phyloP scores from a whole-genome alignment of 2,888 invertebrate genomes.

The Noctua pronuba region DNA sequence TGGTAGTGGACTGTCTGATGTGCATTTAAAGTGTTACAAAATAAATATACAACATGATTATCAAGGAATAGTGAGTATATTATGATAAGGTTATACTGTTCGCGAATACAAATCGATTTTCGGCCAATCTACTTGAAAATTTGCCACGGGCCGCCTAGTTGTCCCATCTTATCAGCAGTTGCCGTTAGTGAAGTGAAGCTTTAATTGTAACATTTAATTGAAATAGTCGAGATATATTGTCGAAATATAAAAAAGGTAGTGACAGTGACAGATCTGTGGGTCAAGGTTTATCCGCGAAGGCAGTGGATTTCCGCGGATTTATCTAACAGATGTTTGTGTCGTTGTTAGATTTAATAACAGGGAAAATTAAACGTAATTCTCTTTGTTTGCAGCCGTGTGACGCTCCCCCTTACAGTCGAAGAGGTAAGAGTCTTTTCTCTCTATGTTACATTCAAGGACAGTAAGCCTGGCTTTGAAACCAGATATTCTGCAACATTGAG shows the following conservation, averaged over 20 bases:
- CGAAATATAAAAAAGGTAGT: constrained; percentile 63
- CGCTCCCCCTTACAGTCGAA: constrained; percentile 98
- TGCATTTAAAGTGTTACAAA: constrained; percentile 86
- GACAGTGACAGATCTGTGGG: constrained; percentile 84
- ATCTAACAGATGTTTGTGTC: constrained; percentile 74
- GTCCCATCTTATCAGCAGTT: constrained; percentile 75
- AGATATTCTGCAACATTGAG: constrained; percentile 22
- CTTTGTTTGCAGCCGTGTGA: constrained; percentile 96
- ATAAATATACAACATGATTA: constrained; percentile 91
- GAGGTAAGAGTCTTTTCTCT: constrained; percentile 93
- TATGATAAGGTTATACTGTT: constrained; percentile 82
- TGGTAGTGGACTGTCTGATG: constrained; percentile 90
- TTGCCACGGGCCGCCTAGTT: constrained; percentile 71
- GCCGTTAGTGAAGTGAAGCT: constrained; percentile 55
- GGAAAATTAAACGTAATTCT: constrained; percentile 59
- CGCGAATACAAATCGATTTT: constrained; percentile 88
- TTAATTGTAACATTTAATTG: constrained; percentile 50
- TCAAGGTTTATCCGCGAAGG: constrained; percentile 77
- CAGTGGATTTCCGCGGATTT: constrained; percentile 64
- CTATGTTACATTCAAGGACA: constrained; percentile 62
- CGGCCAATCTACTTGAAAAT: constrained; percentile 72
- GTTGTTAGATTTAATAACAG: constrained; percentile 39
- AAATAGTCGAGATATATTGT: constrained; percentile 56
- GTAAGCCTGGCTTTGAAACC: constrained; percentile 37
- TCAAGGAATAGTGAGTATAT: constrained; percentile 93